Conservation (phyloP, 1,140 invertebrate species). For the Achroia grisella region DNA sequence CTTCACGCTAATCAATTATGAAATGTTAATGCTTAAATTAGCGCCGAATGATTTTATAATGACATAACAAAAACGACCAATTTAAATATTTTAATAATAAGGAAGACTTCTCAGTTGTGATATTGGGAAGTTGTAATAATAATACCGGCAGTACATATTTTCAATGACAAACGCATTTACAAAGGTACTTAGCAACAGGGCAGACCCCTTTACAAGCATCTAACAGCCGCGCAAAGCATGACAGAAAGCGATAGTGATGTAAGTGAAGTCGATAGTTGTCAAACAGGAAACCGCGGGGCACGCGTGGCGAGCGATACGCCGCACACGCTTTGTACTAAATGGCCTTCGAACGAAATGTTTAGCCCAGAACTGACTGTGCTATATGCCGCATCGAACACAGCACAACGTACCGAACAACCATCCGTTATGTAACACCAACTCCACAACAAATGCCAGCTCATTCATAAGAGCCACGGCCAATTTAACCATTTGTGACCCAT, state of each 20-base stretch:
- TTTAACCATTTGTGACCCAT: constrained; percentile 27
- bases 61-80: constrained; percentile 22
- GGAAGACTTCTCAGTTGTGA: constrained; percentile 42
- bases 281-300: constrained; percentile 68
- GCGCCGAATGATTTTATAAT: constrained; percentile 19
- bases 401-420: constrained; percentile 36
- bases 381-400: constrained; percentile 30
- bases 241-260: constrained; percentile 72
- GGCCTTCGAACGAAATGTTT: constrained; percentile 66
- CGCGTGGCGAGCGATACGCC: constrained; percentile 59
- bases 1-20: constrained; percentile 27
- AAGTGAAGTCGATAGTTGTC: constrained; percentile 62
- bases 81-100: constrained; percentile 46
- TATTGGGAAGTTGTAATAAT: constrained; percentile 44
- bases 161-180: constrained; percentile 45
- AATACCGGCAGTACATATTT: constrained; percentile 48
- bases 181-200: constrained; percentile 56
- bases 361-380: constrained; percentile 3
- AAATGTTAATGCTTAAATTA: constrained; percentile 28
- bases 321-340: constrained; percentile 54
- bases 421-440: constrained; percentile 52
- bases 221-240: constrained; percentile 59
- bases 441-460: constrained; percentile 58
- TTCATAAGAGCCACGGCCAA: constrained; percentile 53
- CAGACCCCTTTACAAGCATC: constrained; percentile 63